These are phyloP conservation scores for Protobothrops flavoviridis DNA, from an alignment of 2,113 vertebrate species.

Conservation along the genomic window DNA sequence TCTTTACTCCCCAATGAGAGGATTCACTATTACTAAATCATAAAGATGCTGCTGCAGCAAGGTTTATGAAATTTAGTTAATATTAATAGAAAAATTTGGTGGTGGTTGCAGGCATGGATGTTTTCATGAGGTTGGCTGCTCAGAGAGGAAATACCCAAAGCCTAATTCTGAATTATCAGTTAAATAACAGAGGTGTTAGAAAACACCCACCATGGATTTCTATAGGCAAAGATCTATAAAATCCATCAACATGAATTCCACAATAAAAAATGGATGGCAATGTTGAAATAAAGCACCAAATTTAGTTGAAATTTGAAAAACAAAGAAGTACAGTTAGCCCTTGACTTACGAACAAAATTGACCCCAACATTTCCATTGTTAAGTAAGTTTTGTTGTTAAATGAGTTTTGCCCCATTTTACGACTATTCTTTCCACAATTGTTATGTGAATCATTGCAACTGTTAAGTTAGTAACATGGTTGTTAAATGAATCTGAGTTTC, in stretches of 20 bases:
- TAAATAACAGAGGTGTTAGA: background rate
- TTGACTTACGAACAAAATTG: background rate
- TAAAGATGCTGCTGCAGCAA: background rate
- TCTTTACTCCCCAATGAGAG: background rate
- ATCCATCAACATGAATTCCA: background rate
- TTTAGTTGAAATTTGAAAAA: background rate
- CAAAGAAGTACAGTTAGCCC: background rate
- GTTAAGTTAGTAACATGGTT: background rate
- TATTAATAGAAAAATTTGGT: background rate
- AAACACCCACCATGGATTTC: background rate
- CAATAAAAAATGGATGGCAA: background rate
- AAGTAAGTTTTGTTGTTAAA: background rate
- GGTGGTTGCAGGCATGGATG: background rate
- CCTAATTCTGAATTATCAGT: background rate
- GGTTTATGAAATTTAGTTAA: background rate
- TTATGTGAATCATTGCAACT: background rate
- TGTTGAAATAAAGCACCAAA: background rate
- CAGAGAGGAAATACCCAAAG: background rate
- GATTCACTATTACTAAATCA: background rate
- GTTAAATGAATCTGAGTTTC: background rate
- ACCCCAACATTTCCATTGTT: background rate
- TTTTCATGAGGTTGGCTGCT: background rate
- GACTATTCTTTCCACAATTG: background rate
- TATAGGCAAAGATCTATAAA: background rate
- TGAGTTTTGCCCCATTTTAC: background rate